Conservation (phyloP, 2,113 vertebrate species). For the Lipophrys pholis region DNA sequence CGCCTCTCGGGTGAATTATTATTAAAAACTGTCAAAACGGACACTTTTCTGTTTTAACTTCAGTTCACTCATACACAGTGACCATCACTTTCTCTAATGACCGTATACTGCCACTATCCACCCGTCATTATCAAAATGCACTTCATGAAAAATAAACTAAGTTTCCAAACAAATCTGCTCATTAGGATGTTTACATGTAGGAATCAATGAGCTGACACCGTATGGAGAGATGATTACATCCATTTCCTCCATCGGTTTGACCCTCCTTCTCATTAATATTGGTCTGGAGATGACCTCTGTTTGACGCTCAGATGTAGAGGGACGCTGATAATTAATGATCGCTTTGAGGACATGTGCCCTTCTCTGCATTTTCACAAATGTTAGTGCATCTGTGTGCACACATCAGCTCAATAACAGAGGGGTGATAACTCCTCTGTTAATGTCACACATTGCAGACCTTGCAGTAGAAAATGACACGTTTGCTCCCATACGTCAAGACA, state of each 20-base stretch:
- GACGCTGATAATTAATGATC: neutral
- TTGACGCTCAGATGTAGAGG: neutral
- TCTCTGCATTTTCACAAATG: neutral
- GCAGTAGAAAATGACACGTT: constrained; percentile 17
- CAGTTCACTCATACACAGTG: no score
- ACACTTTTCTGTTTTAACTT: no score
- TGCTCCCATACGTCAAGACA: constrained; percentile 5
- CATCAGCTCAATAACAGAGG: constrained; percentile 6
- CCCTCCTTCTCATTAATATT: constrained; percentile 1
- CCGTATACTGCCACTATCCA: neutral
- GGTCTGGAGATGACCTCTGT: neutral
- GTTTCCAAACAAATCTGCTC: neutral
- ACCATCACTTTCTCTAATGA: no score
- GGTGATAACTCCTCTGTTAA: constrained; percentile 8
- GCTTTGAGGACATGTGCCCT: neutral
- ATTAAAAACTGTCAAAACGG: no score
- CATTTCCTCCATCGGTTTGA: neutral
- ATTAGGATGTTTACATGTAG: neutral
- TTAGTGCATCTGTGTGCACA: neutral
- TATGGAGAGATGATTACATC: no score
- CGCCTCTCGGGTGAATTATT: no score
- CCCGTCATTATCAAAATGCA: neutral
- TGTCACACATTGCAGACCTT: neutral
- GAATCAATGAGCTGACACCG: neutral
- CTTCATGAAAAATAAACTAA: neutral